Evolutionary conservation across 2,797 vertebrate species (phyloP).

Genomic region (Luscinia luscinia): DNA sequence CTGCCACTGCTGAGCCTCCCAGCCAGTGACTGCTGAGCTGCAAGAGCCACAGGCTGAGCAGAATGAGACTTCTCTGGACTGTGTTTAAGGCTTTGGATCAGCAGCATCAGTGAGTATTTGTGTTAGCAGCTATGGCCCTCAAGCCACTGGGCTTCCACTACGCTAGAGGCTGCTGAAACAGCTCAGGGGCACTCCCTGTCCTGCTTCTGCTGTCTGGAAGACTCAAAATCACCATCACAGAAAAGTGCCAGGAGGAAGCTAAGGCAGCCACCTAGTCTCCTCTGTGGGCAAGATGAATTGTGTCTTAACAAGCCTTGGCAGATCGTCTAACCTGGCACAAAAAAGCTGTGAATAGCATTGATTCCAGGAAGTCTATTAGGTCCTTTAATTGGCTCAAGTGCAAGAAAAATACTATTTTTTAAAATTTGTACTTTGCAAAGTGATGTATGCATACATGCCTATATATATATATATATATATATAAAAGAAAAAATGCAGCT

Average conservation of each 20-base stretch:
- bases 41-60: background rate
- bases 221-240: background rate
- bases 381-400: background rate
- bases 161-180: background rate
- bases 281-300: background rate
- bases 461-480: rapidly evolving
- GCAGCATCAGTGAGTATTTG: background rate
- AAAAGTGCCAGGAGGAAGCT: background rate
- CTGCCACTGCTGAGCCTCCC: background rate
- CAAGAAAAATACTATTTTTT: background rate
- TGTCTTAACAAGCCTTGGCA: background rate
- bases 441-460: background rate
- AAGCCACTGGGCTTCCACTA: background rate
- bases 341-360: background rate
- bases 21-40: background rate
- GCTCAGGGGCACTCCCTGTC: background rate
- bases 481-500: background rate
- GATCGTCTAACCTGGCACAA: background rate
- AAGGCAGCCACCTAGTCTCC: background rate
- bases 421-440: background rate
- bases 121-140: background rate
- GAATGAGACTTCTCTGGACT: background rate
- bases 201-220: background rate
- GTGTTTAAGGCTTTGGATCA: background rate
- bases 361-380: background rate